Conservation (phyloP, 2,888 invertebrate genomes). For the Andrena chrysosceles region DNA sequence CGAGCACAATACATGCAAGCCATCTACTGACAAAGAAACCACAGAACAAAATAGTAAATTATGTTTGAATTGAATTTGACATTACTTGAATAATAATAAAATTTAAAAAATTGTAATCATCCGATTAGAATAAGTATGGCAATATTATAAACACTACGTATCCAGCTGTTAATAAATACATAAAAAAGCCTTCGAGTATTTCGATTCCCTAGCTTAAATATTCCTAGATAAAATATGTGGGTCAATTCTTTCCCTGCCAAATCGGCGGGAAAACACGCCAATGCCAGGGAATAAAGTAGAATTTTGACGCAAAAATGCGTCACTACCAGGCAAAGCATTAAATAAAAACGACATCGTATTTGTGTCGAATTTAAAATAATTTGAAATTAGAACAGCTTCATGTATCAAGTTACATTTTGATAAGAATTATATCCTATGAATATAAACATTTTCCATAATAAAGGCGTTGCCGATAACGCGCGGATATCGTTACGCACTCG, state of each 20-base stretch:
- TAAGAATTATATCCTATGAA: neutral
- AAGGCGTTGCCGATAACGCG: neutral
- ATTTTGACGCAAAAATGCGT: neutral
- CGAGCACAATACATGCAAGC: no score
- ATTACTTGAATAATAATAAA: no score
- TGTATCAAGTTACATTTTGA: neutral
- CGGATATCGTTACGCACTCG: neutral
- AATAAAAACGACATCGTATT: neutral
- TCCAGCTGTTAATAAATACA: no score
- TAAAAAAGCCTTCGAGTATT: no score
- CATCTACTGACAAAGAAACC: no score
- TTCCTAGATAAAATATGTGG: no score
- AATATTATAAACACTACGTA: no score
- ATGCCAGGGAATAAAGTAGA: neutral
- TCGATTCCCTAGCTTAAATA: no score
- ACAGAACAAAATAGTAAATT: no score
- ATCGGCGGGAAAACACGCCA: neutral
- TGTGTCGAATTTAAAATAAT: neutral
- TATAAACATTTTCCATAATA: neutral
- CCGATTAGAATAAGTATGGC: no score
- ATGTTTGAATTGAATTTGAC: no score
- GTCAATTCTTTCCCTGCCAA: neutral
- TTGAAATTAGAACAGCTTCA: neutral
- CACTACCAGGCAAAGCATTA: neutral
- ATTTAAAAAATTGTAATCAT: no score